Conservation (phyloP, 37 sponge, comb jelly and placozoan species). For the Beroe forskalii region DNA sequence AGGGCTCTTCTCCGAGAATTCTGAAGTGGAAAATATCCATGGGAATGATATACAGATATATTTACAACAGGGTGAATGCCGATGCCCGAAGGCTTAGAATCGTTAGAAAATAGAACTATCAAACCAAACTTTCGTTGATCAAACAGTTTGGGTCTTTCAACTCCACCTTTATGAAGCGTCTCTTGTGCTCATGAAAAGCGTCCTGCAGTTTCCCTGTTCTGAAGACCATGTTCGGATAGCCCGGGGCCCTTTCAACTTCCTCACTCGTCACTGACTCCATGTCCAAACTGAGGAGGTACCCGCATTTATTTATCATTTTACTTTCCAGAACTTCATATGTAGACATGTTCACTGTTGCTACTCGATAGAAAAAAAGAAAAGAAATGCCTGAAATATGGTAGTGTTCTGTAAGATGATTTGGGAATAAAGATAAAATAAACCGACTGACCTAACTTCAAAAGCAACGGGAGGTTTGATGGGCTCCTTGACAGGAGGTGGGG, state of each 20-base stretch:
- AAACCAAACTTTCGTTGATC: neutral
- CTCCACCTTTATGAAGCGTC: conserved; percentile 43
- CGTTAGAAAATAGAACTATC: no score
- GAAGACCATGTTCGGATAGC: conserved; percentile 56
- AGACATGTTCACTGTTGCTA: neutral
- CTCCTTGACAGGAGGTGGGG: conserved; percentile 6
- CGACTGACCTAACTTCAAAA: conserved; percentile 60
- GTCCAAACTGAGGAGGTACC: conserved; percentile 47
- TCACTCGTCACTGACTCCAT: conserved; percentile 42
- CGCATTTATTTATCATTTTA: no score
- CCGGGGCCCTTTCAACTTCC: conserved; percentile 44
- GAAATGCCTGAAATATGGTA: no score
- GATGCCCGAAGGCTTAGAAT: no score
- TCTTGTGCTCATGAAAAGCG: conserved; percentile 15
- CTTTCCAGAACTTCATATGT: no score
- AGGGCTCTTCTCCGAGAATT: conserved; percentile 46
- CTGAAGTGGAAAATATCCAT: conserved; percentile 25
- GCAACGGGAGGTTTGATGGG: conserved; percentile 18
- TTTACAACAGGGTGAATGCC: no score
- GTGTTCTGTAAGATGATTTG: neutral
- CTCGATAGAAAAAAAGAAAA: no score
- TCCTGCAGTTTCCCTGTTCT: conserved; percentile 42
- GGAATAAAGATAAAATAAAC: no score
- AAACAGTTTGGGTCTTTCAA: neutral
- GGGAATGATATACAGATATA: no score